phyloP scores from a whole-genome alignment of 2,113 vertebrate species.

The Romanogobio albipinnatus region DNA sequence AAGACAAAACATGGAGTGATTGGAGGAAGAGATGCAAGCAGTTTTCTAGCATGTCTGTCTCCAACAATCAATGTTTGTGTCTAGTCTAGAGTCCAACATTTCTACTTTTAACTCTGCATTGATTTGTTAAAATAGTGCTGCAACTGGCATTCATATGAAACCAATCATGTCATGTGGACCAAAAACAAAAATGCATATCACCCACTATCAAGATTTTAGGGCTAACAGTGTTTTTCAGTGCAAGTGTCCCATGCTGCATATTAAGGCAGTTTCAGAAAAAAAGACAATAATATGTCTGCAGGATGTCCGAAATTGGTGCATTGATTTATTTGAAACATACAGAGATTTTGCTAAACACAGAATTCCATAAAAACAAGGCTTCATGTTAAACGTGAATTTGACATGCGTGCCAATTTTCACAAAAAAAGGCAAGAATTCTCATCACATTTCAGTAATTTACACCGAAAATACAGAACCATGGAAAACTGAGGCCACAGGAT shows the following conservation, averaged over 20 bases:
- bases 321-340: slow-evolving; percentile 14
- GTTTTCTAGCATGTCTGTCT: neutral
- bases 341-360: neutral
- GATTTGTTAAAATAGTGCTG: neutral
- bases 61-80: neutral
- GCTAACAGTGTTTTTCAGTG: neutral
- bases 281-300: neutral
- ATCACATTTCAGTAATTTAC: neutral
- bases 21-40: no score
- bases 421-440: neutral
- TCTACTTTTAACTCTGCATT: neutral
- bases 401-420: neutral
- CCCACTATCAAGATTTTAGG: neutral
- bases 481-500: neutral
- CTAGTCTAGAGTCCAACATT: neutral
- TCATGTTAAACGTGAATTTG: neutral
- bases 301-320: slow-evolving; percentile 11
- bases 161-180: neutral
- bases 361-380: slow-evolving; percentile 2
- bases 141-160: neutral
- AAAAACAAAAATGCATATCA: neutral
- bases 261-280: neutral
- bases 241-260: neutral
- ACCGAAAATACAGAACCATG: slow-evolving; percentile 1
- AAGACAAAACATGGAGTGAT: neutral